phyloP scores from a whole-genome alignment of 2,113 vertebrate species.

The Sterrhoptilus dennistouni region DNA sequence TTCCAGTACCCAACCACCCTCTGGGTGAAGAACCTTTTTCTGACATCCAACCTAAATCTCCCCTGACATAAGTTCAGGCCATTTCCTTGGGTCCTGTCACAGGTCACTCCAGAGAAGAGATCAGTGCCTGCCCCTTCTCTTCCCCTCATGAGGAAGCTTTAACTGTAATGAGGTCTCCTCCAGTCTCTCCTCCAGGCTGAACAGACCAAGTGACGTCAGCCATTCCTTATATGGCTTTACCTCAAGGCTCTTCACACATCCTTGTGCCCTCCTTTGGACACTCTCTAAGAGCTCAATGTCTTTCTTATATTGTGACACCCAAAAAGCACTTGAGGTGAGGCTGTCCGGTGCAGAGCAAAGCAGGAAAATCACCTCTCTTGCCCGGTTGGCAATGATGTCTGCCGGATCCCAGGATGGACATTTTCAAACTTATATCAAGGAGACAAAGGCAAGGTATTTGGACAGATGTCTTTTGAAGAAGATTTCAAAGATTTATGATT shows the following conservation, averaged over 20 bases:
- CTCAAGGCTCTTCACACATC: neutral
- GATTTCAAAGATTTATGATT: neutral
- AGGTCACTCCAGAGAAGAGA: neutral
- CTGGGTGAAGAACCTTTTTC: neutral
- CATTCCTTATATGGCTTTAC: rapidly evolving
- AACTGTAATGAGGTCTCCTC: neutral
- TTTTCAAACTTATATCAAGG: neutral
- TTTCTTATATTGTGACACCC: rapidly evolving
- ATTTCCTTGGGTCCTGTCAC: neutral
- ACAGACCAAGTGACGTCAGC: neutral
- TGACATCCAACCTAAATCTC: neutral
- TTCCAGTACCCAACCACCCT: neutral
- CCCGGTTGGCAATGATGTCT: rapidly evolving
- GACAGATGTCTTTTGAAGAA: neutral
- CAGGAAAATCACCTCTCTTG: rapidly evolving
- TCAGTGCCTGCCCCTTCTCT: no score
- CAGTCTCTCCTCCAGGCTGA: neutral
- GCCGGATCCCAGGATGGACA: neutral
- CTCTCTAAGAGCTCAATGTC: neutral
- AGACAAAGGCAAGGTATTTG: neutral
- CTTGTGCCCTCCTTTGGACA: neutral
- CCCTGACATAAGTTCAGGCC: neutral
- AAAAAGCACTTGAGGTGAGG: rapidly evolving
- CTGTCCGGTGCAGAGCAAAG: neutral
- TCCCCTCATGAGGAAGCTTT: neutral